Evolutionary conservation across 2,797 vertebrate species (phyloP).

Genomic region (Monodelphis domestica): DNA sequence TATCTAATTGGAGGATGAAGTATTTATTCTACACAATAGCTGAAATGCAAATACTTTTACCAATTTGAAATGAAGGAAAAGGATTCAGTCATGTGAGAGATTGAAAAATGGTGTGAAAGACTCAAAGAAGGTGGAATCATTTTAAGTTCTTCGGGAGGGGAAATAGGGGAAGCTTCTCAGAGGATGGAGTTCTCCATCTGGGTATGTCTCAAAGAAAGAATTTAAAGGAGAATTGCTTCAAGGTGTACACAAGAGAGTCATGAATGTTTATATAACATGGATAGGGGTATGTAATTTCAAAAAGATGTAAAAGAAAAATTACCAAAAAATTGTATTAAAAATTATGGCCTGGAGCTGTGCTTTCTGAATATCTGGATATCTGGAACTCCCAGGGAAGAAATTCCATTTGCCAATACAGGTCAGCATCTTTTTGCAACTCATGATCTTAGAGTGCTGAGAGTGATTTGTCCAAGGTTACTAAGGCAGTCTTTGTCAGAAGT

Average conservation of each 20-base stretch:
- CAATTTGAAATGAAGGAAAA: too few relatives aligned
- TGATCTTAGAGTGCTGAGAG: neutral
- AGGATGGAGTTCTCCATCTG: neutral
- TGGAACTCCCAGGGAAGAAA: neutral
- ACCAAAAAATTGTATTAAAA: slow-evolving; percentile 29
- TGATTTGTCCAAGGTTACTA: neutral
- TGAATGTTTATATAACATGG: slow-evolving; percentile 11
- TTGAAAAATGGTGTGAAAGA: neutral
- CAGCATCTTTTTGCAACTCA: neutral
- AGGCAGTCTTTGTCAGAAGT: neutral
- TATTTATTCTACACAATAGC: neutral
- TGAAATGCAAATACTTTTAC: neutral
- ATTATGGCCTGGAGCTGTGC: neutral
- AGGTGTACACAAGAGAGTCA: neutral
- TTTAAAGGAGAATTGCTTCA: neutral
- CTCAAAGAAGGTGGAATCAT: neutral
- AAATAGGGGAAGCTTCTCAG: neutral
- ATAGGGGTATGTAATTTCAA: slow-evolving; percentile 10
- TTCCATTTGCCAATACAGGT: neutral
- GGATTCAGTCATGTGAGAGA: neutral
- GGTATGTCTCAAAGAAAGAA: neutral
- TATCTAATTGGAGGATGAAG: neutral
- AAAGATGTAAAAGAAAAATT: slow-evolving; percentile 35
- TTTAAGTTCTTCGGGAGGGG: neutral
- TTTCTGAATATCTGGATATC: too few relatives aligned